Conservation (phyloP, 2,888 invertebrate genomes). For the Agrochola litura region DNA sequence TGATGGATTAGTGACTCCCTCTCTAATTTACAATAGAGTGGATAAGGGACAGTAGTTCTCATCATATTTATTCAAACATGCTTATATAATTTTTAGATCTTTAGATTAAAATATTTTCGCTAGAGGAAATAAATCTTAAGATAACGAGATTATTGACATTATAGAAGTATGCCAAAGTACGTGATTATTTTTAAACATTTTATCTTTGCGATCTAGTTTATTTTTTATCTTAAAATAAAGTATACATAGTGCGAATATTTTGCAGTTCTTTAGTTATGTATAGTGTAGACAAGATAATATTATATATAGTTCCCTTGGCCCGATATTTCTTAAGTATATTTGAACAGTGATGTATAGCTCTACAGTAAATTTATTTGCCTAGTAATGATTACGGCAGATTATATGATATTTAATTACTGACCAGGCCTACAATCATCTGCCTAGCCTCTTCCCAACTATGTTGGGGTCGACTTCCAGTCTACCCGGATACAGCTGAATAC, state of each 20-base stretch:
- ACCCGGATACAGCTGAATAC: too few species aligned
- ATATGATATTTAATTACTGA: conserved; percentile 16
- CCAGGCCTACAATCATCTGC: too few species aligned
- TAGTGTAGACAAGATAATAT: conserved; percentile 1
- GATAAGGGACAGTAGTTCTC: not conserved
- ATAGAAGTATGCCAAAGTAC: conserved; percentile 40
- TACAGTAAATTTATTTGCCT: conserved; percentile 10
- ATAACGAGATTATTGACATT: not conserved
- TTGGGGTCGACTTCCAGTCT: too few species aligned
- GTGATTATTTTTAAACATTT: conserved; percentile 25
- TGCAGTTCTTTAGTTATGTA: not conserved
- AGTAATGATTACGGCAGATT: too few species aligned
- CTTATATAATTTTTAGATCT: not conserved
- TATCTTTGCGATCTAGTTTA: conserved; percentile 50
- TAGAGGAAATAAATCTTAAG: not conserved
- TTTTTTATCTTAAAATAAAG: conserved; percentile 15
- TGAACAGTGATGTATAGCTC: conserved; percentile 25
- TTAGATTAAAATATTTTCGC: not conserved
- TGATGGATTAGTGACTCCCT: not conserved
- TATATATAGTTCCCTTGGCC: conserved; percentile 23
- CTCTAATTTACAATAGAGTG: not conserved
- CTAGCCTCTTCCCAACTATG: too few species aligned
- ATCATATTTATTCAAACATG: too few species aligned
- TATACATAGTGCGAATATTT: conserved; percentile 20
- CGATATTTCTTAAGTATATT: conserved; percentile 38